phyloP scores from a whole-genome alignment of 64 coral and sea anemone species.

The Pocillopora damicornis region DNA sequence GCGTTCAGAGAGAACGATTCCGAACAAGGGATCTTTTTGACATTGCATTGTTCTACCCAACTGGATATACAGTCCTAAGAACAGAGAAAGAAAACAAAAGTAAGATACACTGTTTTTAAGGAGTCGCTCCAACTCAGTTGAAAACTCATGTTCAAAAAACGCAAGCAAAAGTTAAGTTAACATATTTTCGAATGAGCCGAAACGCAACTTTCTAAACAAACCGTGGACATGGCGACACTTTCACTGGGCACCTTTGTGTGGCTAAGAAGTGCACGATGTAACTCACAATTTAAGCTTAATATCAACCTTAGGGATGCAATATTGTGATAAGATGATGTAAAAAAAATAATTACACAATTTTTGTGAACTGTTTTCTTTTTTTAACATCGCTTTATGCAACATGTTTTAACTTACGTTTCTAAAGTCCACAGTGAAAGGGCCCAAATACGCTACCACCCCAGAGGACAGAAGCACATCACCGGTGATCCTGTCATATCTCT shows the following conservation, averaged over 20 bases:
- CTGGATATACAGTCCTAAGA: constrained; percentile 63
- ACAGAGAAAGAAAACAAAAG: neutral
- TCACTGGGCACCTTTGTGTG: no score
- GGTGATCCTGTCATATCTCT: constrained; percentile 93
- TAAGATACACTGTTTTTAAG: neutral
- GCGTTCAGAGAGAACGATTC: constrained; percentile 82
- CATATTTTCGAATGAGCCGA: no score
- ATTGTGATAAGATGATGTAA: no score
- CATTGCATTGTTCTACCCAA: constrained; percentile 81
- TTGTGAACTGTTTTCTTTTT: neutral
- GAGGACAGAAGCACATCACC: constrained; percentile 94
- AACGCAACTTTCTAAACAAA: no score
- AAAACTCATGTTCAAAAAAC: no score
- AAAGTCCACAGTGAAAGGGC: constrained; percentile 98
- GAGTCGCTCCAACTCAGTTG: no score
- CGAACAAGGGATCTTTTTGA: constrained; percentile 82
- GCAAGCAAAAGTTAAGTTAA: no score
- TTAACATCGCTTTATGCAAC: neutral
- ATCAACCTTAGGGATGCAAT: no score
- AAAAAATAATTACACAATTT: no score
- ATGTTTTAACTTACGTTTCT: constrained; percentile 79
- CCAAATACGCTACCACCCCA: constrained; percentile 89
- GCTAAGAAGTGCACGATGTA: no score
- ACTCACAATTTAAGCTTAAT: no score
- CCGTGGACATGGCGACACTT: no score